A percentile compares a stretch with the other conserved stretches of the same genome.
Conservation (phyloP, 2,113 vertebrate species). For the Calypte anna region DNA sequence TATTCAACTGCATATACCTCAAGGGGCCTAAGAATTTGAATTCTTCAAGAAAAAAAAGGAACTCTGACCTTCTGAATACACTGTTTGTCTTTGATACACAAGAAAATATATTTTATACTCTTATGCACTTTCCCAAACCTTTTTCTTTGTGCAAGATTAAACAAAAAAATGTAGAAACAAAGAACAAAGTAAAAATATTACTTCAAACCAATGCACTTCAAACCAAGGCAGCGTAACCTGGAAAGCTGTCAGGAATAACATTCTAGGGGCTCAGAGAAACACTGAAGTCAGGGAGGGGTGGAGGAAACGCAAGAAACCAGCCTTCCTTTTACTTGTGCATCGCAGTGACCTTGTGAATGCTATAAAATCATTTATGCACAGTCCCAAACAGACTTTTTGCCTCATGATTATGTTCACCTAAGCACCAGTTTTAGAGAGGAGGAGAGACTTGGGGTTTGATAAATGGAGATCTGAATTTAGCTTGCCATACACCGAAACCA, state of each 20-base stretch:
- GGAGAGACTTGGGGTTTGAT: slow-evolving; percentile 38
- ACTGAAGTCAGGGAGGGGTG: background rate
- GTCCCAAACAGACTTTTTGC: background rate
- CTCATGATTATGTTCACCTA: background rate
- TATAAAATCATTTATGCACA: background rate
- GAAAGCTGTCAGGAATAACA: background rate
- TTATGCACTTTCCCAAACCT: background rate
- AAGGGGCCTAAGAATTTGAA: slow-evolving; percentile 26
- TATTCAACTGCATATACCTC: background rate
- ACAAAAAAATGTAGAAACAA: background rate
- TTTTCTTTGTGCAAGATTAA: slow-evolving; percentile 1
- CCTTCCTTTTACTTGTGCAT: background rate
- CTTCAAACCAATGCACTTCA: slow-evolving; percentile 58
- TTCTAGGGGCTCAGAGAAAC: background rate
- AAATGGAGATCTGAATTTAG: slow-evolving; percentile 59
- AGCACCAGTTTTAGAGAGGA: background rate
- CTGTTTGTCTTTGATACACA: slow-evolving; percentile 47
- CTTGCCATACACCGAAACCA: slow-evolving; percentile 55
- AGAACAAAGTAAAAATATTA: background rate
- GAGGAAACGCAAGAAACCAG: background rate
- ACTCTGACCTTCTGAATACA: slow-evolving; percentile 44
- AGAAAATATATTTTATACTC: slow-evolving; percentile 51
- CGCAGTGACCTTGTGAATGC: background rate
- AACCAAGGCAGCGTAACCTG: slow-evolving; percentile 19
- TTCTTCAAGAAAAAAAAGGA: slow-evolving; percentile 12